Evolutionary conservation across 1,140 invertebrate genomes (phyloP).

Genomic region (Bombus impatiens): DNA sequence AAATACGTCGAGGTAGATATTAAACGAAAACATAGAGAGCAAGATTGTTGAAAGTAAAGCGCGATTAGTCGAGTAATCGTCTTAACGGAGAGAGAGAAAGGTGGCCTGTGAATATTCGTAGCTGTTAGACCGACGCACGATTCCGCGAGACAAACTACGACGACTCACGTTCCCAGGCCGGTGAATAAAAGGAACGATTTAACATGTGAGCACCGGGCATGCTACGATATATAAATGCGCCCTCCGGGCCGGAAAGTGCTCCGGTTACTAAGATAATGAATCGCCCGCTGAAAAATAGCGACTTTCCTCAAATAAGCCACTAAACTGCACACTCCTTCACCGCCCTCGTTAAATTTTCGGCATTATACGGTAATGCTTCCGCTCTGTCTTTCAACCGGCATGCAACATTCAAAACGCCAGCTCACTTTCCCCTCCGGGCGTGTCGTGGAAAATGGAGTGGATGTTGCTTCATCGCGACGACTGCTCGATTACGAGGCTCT

Average conservation of each 20-base stretch:
- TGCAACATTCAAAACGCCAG: constrained; percentile 16
- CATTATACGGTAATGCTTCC: constrained; percentile 66
- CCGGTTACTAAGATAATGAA: constrained; percentile 73
- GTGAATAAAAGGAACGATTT: constrained; percentile 74
- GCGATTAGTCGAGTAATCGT: constrained; percentile 60
- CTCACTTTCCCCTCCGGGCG: not conserved
- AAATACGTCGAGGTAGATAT: not conserved
- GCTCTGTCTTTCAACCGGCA: constrained; percentile 40
- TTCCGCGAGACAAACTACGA: constrained; percentile 61
- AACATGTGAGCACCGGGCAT: constrained; percentile 63
- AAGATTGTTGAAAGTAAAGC: constrained; percentile 54
- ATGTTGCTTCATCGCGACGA: not conserved
- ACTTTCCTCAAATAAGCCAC: constrained; percentile 67
- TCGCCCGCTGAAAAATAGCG: constrained; percentile 68
- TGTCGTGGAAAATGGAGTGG: not conserved
- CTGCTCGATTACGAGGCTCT: not conserved
- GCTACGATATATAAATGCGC: constrained; percentile 70
- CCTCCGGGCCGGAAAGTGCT: constrained; percentile 57
- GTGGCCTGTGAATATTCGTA: not conserved
- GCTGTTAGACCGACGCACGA: constrained; percentile 52
- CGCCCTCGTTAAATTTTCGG: constrained; percentile 67
- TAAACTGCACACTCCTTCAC: constrained; percentile 62
- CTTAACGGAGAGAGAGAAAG: not conserved
- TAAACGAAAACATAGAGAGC: constrained; percentile 1
- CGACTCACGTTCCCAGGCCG: constrained; percentile 59